These are phyloP conservation scores for Xestoiulus laeticollis DNA, from an alignment of 2,888 invertebrate genomes.

Conservation along the genomic window DNA sequence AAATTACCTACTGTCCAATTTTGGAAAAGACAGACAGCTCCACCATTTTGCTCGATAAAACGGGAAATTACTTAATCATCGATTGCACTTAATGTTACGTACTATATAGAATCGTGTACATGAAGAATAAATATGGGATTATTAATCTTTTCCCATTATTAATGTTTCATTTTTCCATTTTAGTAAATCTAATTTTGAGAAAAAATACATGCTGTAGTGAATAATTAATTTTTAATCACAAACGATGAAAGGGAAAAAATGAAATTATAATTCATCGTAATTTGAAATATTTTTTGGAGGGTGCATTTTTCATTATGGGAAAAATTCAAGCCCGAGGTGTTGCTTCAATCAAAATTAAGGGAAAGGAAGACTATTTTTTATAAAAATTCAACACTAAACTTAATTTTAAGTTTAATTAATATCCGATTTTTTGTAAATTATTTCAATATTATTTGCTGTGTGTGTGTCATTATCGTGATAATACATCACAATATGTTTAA, in stretches of 20 bases:
- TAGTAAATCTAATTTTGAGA: neutral
- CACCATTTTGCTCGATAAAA: neutral
- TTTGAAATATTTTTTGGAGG: no score
- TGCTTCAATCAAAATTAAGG: no score
- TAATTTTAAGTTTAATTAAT: no score
- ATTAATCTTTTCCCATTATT: neutral
- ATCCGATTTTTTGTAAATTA: no score
- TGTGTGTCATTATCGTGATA: no score
- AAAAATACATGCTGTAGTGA: neutral
- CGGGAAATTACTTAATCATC: neutral
- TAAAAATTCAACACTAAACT: no score
- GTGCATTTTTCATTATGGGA: no score
- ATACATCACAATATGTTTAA: no score
- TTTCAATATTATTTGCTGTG: no score
- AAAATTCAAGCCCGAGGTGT: no score
- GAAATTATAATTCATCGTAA: no score
- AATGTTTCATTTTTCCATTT: neutral
- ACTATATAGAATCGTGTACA: neutral
- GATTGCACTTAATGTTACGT: neutral
- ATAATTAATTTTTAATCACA: conserved; percentile 21
- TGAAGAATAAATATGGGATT: neutral
- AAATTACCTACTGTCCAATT: conserved; percentile 13
- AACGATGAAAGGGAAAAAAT: neutral
- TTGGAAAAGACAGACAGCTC: neutral
- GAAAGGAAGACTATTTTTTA: no score